Evolutionary conservation across 2,888 invertebrate genomes (phyloP).

Genomic region (Phragmatobia fuliginosa): DNA sequence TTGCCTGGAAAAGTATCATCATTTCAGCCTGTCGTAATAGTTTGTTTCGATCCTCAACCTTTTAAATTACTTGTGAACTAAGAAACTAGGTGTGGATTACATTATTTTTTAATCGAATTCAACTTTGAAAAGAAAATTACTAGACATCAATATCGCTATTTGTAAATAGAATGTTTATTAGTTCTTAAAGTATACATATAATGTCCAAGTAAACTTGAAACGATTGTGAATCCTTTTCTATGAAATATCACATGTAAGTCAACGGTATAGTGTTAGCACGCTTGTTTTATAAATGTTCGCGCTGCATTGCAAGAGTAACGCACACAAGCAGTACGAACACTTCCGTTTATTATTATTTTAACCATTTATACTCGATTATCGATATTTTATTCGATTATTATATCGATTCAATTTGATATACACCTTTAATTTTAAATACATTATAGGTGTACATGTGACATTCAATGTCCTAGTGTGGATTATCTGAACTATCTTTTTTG

Average conservation of each 20-base stretch:
- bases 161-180: neutral
- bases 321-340: constrained; percentile 21
- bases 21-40: no score
- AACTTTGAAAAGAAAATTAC: neutral
- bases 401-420: neutral
- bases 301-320: constrained; percentile 23
- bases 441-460: neutral
- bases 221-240: neutral
- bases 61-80: no score
- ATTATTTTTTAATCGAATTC: neutral
- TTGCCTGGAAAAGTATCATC: neutral
- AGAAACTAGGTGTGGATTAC: neutral
- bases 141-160: neutral
- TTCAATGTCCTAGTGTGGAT: neutral
- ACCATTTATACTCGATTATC: neutral
- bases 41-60: no score
- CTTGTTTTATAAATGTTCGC: constrained; percentile 21
- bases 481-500: neutral
- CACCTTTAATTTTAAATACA: neutral
- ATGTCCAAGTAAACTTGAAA: neutral
- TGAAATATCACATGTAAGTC: constrained; percentile 12
- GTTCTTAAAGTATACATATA: neutral
- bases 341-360: constrained; percentile 7
- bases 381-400: neutral
- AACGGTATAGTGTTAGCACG: constrained; percentile 6